Percentiles rank a stretch among this genome's conserved stretches.
Evolutionary conservation across 2,888 invertebrate genomes (phyloP).

Genomic region (Keiferia lycopersicella): DNA sequence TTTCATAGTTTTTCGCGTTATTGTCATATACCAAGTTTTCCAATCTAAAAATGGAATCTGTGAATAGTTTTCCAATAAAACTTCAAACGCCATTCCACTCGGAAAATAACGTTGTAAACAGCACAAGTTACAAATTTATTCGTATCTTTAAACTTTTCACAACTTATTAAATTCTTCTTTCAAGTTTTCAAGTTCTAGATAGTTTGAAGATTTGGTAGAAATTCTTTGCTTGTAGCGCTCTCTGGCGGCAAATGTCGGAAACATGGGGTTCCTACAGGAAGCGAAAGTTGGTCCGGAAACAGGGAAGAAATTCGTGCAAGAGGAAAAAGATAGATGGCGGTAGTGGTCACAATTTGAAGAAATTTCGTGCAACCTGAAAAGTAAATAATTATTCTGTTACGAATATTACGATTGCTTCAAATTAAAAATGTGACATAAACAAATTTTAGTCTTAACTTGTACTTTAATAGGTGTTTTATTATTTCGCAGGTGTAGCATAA

Average conservation of each 20-base stretch:
- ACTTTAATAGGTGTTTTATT: too few species aligned
- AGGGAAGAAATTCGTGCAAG: background rate
- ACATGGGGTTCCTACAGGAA: constrained; percentile 1
- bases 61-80: constrained; percentile 13
- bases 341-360: background rate
- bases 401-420: too few species aligned
- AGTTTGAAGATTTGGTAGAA: background rate
- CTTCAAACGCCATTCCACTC: background rate
- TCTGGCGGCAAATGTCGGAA: background rate
- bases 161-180: background rate
- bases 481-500: too few species aligned
- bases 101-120: constrained; percentile 7
- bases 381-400: background rate
- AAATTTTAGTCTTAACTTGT: too few species aligned
- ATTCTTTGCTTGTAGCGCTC: background rate
- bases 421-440: too few species aligned
- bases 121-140: background rate
- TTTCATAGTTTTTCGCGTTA: too few species aligned
- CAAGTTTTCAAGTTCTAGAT: background rate
- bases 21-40: background rate
- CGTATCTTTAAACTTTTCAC: constrained; percentile 5
- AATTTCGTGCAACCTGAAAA: background rate
- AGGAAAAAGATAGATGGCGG: background rate
- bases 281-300: background rate
- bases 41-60: constrained; percentile 5